Evolutionary conservation across 2,888 invertebrate species (phyloP), one percentile per base, ranked within the genome.

Genomic region (Drosophila kokeensis): DNA sequence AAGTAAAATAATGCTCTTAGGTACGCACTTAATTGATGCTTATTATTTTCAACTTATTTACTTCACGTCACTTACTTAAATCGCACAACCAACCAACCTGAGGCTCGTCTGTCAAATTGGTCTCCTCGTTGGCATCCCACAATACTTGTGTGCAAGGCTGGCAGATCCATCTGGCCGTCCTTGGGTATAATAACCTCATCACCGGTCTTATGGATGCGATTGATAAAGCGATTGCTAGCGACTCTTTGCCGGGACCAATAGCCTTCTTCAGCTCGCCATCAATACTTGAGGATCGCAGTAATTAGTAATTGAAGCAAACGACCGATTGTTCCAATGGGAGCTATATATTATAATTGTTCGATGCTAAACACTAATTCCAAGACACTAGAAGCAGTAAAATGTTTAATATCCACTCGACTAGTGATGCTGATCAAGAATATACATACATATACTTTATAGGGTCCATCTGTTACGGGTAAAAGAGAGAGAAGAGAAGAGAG

Each of bases 1-100:
- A 27, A 27, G 36, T 55, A 29, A 38, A n/a, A 29, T 21, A 32
- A 53, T 15, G 32, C 53, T 34, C 32, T 53, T 34, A 34, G 21
- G 21, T 7, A 10, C 32, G 8, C 10, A 34, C 27, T 38, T 55
- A 55, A 55, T 38, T 55, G 38, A 38, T 55, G 27, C 55, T n/a
- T 18, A 38, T 55, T 27, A 55, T 27, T 38, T 55, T 29, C 27
- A 55, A 38, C 27, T 27, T 40, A 29, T 27, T 55, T 54, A 11
- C 18, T 54, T 13, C 8, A 4, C 24, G 24, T 18, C 38, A 29
- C 55, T 38, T 27, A 24, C 54, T 36, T n/a, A 4, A 36, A 36
- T 36, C 36, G 36, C 13, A 18, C 36, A 18, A n/a, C n/a, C 54
- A 27, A 24, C 8, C 21, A 34, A 34, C 24, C 11, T 3, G 32